A percentile compares a stretch with the other conserved stretches of the same genome.
Evolutionary conservation across 92 coral and sea anemone species (phyloP).

Genomic region (Porites cylindrica): DNA sequence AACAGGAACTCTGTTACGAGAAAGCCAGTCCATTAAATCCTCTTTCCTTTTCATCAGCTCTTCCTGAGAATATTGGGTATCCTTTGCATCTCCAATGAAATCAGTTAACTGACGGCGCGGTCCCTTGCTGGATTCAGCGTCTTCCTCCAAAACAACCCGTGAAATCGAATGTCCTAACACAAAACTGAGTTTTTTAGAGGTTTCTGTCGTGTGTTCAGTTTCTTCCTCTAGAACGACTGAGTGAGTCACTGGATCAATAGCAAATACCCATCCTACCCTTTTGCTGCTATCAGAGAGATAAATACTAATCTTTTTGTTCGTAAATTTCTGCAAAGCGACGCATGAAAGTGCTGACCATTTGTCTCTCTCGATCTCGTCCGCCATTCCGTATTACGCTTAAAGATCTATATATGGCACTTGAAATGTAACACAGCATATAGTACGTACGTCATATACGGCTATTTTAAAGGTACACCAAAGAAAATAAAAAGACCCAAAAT

Average conservation of each 20-base stretch:
- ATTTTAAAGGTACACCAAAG: too few relatives aligned
- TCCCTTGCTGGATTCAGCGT: constrained; percentile 5
- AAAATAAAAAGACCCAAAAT: too few relatives aligned
- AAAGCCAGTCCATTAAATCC: constrained; percentile 81
- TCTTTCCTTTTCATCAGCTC: constrained; percentile 66
- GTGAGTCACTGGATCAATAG: constrained; percentile 91
- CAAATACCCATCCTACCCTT: constrained; percentile 84
- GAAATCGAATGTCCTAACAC: constrained; percentile 73
- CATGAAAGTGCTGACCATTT: constrained; percentile 17
- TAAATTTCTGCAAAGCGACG: constrained; percentile 30
- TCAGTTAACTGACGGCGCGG: constrained; percentile 35
- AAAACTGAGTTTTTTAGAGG: constrained; percentile 29
- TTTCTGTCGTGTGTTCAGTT: constrained; percentile 31
- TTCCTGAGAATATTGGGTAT: constrained; percentile 48
- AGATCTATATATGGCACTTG: too few relatives aligned
- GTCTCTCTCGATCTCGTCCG: not conserved
- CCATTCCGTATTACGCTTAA: constrained; percentile 16
- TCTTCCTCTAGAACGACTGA: constrained; percentile 69
- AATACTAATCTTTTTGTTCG: constrained; percentile 51
- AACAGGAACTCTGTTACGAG: constrained; percentile 84
- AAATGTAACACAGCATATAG: too few relatives aligned
- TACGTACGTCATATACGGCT: too few relatives aligned
- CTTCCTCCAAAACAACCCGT: constrained; percentile 45
- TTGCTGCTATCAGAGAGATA: constrained; percentile 50
- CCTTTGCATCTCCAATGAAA: constrained; percentile 25